A percentile compares a stretch with the other conserved stretches of the same genome.
Evolutionary conservation across 2,797 vertebrate species (phyloP).

Genomic region (Hyperoplus immaculatus): DNA sequence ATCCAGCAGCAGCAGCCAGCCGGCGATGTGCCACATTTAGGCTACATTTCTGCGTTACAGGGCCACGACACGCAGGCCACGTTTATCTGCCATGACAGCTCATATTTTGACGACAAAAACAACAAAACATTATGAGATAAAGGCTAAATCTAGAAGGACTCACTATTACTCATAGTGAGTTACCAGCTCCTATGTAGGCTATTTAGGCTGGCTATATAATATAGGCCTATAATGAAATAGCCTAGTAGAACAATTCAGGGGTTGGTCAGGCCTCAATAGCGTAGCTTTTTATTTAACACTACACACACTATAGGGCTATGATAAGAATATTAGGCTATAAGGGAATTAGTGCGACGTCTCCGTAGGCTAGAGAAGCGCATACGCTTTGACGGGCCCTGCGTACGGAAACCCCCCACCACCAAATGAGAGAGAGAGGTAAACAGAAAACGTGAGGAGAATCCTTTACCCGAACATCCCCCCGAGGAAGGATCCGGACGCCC

Average conservation of each 20-base stretch:
- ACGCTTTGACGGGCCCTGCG: conserved; percentile 31
- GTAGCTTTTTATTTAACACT: not conserved
- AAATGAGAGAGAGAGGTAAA: conserved; percentile 45
- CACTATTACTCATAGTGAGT: conserved; percentile 32
- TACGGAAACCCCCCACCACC: conserved; percentile 15
- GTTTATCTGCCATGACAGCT: conserved; percentile 15
- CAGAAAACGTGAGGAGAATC: conserved; percentile 25
- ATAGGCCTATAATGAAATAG: too few species aligned
- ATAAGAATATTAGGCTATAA: not conserved
- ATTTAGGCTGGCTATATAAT: too few species aligned
- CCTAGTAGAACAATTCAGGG: accelerated
- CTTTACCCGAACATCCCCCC: conserved; percentile 96
- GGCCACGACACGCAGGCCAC: conserved; percentile 34
- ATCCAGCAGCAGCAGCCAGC: not conserved
- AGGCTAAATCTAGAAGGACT: not conserved
- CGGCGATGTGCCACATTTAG: not conserved
- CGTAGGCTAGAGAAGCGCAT: not conserved
- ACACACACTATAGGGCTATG: not conserved
- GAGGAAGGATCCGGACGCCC: conserved; percentile 95
- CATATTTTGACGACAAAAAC: not conserved
- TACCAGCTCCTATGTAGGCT: not conserved
- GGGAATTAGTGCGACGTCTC: not conserved
- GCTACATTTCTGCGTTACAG: conserved; percentile 21
- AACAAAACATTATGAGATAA: not conserved
- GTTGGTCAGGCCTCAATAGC: not conserved